phyloP scores from a whole-genome alignment of 2,888 invertebrate species.

The Stenodera caucasica region DNA sequence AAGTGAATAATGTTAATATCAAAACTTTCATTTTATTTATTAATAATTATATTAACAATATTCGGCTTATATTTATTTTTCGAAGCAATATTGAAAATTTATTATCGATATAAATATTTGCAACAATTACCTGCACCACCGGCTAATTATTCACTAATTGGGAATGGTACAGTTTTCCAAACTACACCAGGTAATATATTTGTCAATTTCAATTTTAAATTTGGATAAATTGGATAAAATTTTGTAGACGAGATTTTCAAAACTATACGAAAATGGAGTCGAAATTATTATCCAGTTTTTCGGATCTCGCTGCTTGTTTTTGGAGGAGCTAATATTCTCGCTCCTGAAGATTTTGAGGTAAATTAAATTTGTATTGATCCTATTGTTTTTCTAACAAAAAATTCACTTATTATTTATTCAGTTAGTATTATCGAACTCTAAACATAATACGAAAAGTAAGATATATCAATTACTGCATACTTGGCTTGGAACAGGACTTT shows the following conservation, averaged over 20 bases:
- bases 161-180: not conserved
- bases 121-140: not conserved
- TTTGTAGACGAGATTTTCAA: not conserved
- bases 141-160: not conserved
- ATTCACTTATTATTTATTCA: too few species aligned
- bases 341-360: slow-evolving; percentile 17
- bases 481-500: slow-evolving; percentile 51
- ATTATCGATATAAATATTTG: not conserved
- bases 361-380: too few species aligned
- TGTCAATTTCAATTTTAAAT: not conserved
- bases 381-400: too few species aligned
- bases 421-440: slow-evolving; percentile 45
- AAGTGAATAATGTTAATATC: not conserved
- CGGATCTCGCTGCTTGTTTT: not conserved
- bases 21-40: not conserved
- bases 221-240: too few species aligned
- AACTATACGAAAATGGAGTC: not conserved
- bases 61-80: not conserved
- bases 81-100: not conserved
- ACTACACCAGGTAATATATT: not conserved
- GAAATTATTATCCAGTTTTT: not conserved
- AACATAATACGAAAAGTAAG: slow-evolving; percentile 45
- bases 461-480: slow-evolving; percentile 46
- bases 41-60: not conserved
- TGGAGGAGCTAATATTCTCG: slow-evolving; percentile 2